A percentile compares a stretch with the other conserved stretches of the same genome.
Conservation (phyloP, 2,113 vertebrate genomes). For the Ibidorhyncha struthersii region DNA sequence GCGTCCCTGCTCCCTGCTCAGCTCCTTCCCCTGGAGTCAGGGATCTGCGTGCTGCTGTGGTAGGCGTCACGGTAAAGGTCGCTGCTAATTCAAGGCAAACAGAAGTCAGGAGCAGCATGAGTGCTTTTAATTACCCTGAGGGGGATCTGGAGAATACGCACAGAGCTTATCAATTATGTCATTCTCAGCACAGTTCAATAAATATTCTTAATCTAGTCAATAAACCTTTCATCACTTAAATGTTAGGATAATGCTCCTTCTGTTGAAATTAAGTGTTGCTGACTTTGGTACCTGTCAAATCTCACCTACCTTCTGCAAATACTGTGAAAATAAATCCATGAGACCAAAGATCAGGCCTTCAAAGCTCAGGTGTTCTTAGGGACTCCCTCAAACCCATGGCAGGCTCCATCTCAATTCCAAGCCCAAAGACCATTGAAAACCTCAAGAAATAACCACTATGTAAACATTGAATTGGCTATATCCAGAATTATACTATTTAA, state of each 20-base stretch:
- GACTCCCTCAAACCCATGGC: background rate
- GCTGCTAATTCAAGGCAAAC: background rate
- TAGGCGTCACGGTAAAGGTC: background rate
- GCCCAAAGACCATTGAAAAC: background rate
- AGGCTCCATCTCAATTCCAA: background rate
- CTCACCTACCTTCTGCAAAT: background rate
- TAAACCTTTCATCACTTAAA: slow-evolving; percentile 28
- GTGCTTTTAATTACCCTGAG: background rate
- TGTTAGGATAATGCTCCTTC: slow-evolving; percentile 18
- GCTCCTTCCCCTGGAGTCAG: background rate
- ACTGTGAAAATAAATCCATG: background rate
- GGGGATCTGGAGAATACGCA: background rate
- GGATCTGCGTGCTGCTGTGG: background rate
- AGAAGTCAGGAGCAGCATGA: background rate
- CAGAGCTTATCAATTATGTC: background rate
- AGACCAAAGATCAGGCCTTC: background rate
- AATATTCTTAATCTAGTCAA: slow-evolving; percentile 32
- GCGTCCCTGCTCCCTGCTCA: background rate
- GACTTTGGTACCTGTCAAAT: background rate
- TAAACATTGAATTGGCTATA: background rate
- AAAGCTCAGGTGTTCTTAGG: background rate
- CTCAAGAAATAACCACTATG: background rate
- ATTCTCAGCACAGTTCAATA: slow-evolving; percentile 8
- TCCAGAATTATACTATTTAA: background rate
- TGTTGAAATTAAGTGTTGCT: background rate